These are phyloP conservation scores for Sympetrum striolatum DNA, from an alignment of 2,888 invertebrate genomes.

Conservation along the genomic window DNA sequence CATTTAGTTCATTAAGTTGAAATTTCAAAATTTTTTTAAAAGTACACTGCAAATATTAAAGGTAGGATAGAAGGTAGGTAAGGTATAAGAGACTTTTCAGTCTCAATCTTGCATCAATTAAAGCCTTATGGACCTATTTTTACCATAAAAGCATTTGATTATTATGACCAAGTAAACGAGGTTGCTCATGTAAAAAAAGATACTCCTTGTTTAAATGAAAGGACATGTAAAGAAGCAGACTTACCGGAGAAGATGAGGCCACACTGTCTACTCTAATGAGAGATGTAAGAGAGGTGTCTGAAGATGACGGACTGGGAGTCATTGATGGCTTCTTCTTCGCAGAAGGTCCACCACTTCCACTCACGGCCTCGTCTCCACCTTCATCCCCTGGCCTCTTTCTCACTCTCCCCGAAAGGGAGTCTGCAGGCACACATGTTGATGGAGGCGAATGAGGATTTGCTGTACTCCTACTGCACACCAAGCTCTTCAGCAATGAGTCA, in stretches of 20 bases:
- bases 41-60: no score
- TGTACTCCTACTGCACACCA: slow-evolving; percentile 60
- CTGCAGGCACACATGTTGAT: slow-evolving; percentile 21
- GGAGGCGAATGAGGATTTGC: slow-evolving; percentile 11
- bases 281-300: not conserved
- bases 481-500: slow-evolving; percentile 63
- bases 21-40: no score
- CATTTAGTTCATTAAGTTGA: no score
- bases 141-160: no score
- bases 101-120: no score
- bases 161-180: no score
- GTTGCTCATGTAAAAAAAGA: no score
- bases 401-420: slow-evolving; percentile 5
- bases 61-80: no score
- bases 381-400: slow-evolving; percentile 13
- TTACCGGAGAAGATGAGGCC: not conserved
- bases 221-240: not conserved
- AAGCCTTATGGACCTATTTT: no score
- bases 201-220: no score
- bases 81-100: no score
- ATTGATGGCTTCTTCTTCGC: slow-evolving; percentile 22
- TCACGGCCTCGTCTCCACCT: not conserved
- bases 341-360: slow-evolving; percentile 10
- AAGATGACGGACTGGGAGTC: slow-evolving; percentile 17
- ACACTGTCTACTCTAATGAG: slow-evolving; percentile 1